Conservation (phyloP, 1,140 invertebrate genomes). For the Anastrepha obliqua region DNA sequence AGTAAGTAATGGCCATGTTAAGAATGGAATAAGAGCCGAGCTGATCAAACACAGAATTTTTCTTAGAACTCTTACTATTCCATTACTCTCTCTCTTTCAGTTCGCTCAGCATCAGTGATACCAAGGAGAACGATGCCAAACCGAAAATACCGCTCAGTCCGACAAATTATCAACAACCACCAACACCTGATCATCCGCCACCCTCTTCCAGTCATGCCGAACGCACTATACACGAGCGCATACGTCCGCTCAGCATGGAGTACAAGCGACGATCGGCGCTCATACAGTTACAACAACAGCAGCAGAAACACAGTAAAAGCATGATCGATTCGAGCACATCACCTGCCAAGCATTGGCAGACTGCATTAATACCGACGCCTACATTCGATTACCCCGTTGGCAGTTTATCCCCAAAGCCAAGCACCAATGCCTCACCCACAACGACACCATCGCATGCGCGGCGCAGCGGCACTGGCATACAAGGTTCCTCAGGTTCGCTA, state of each 20-base stretch:
- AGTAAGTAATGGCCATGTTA: constrained; percentile 59
- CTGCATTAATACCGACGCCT: constrained; percentile 49
- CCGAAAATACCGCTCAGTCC: constrained; percentile 81
- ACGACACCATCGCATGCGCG: constrained; percentile 35
- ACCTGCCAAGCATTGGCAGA: constrained; percentile 67
- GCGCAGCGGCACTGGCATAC: constrained; percentile 43
- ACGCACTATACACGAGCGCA: constrained; percentile 91
- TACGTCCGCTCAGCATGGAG: constrained; percentile 88
- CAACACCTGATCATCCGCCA: constrained; percentile 95
- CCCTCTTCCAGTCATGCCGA: constrained; percentile 93
- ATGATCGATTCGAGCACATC: constrained; percentile 70
- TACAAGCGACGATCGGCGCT: constrained; percentile 70
- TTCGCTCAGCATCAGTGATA: constrained; percentile 58
- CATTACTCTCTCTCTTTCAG: neutral
- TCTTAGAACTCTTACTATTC: neutral
- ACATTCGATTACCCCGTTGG: constrained; percentile 34
- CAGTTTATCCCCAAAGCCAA: constrained; percentile 9
- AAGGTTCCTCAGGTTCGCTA: constrained; percentile 68
- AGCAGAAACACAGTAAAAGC: constrained; percentile 60
- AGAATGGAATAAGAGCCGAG: no score
- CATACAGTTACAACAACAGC: constrained; percentile 64
- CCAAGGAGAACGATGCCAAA: constrained; percentile 64
- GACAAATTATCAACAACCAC: constrained; percentile 92
- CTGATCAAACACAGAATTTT: neutral
- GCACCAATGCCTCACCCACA: constrained; percentile 24